Evolutionary conservation across 2,888 invertebrate species (phyloP).

Genomic region (Stratiomys singularior): DNA sequence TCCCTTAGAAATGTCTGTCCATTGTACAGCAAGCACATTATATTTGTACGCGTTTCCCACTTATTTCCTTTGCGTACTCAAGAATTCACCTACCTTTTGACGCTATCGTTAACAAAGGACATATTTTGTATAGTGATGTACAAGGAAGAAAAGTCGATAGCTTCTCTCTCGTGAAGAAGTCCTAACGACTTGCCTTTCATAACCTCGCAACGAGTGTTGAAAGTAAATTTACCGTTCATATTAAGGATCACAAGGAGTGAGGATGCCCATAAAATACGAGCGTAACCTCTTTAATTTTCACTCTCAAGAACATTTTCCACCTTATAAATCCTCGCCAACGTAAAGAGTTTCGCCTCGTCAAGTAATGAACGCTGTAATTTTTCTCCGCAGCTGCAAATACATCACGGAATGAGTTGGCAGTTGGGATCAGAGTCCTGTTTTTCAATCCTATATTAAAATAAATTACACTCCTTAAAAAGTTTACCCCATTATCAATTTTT

Average conservation of each 20-base stretch:
- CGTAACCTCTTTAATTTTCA: neutral
- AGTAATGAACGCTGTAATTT: neutral
- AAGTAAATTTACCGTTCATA: neutral
- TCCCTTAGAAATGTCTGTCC: neutral
- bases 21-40: neutral
- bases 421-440: neutral
- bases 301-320: neutral
- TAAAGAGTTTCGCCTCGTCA: neutral
- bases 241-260: neutral
- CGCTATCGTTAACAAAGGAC: neutral
- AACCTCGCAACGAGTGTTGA: neutral
- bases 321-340: neutral
- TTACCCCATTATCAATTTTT: neutral
- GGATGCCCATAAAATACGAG: neutral
- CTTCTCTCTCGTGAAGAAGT: neutral
- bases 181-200: neutral
- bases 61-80: neutral
- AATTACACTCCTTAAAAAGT: neutral
- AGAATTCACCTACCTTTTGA: neutral
- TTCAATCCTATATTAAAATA: neutral
- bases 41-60: neutral
- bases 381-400: neutral
- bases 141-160: neutral
- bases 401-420: neutral
- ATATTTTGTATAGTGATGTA: neutral